phyloP scores from a whole-genome alignment of 2,888 invertebrate species.

The Pimpla rufipes region DNA sequence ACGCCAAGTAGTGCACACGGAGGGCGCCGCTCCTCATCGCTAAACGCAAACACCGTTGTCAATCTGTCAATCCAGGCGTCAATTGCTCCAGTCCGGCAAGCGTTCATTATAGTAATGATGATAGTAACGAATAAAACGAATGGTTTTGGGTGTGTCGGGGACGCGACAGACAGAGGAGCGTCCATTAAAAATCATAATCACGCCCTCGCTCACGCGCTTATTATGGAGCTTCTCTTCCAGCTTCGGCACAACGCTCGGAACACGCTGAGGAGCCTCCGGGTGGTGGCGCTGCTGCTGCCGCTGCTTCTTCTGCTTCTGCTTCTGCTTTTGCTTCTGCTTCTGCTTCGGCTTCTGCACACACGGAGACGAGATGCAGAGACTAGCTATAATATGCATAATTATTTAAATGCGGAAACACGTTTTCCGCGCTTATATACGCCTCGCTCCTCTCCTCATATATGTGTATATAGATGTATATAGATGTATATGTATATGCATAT shows the following conservation, averaged over 20 bases:
- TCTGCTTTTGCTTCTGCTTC: too few species aligned
- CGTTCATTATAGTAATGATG: conserved; percentile 8
- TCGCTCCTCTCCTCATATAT: conserved; percentile 17
- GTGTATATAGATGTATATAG: too few species aligned
- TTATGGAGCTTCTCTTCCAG: conserved; percentile 44
- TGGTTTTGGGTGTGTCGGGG: not conserved
- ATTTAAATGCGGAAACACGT: conserved; percentile 73
- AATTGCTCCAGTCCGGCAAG: conserved; percentile 1
- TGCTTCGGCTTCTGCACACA: conserved; percentile 33
- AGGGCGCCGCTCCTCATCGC: not conserved
- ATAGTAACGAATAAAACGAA: conserved; percentile 14
- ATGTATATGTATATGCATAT: conserved; percentile 9
- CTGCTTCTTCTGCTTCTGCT: too few species aligned
- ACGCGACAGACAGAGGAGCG: not conserved
- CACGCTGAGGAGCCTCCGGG: conserved; percentile 24
- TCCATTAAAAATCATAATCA: conserved; percentile 61
- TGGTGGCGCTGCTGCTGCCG: conserved; percentile 31
- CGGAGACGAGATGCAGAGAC: conserved; percentile 40
- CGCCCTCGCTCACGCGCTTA: conserved; percentile 59
- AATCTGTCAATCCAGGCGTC: conserved; percentile 5
- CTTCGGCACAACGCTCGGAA: not conserved
- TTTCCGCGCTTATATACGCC: conserved; percentile 60
- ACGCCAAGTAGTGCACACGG: not conserved
- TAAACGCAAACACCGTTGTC: not conserved
- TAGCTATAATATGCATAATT: conserved; percentile 71